phyloP scores from a whole-genome alignment of 2,113 vertebrate genomes.

The Paramisgurnus dabryanus region DNA sequence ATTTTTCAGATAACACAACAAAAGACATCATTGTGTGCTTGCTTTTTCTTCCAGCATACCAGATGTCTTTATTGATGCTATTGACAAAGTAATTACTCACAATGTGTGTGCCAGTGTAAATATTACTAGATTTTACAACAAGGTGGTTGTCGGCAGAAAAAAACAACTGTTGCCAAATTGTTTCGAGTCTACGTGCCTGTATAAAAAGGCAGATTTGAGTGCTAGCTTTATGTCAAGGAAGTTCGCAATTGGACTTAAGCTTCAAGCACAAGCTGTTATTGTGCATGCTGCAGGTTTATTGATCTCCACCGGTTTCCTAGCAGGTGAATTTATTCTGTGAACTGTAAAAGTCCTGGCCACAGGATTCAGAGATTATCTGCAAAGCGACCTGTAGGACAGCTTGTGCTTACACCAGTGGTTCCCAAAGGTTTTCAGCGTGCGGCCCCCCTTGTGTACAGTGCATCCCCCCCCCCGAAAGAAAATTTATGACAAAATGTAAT shows the following conservation, averaged over 20 bases:
- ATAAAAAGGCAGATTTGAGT: constrained; percentile 17
- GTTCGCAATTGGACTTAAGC: constrained; percentile 22
- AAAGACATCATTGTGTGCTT: background rate
- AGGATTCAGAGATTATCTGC: constrained; percentile 22
- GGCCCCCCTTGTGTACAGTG: too few species aligned
- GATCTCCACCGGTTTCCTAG: constrained; percentile 36
- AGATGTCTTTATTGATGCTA: constrained; percentile 13
- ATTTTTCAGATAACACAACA: background rate
- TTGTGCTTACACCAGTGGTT: background rate
- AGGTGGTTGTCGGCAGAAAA: background rate
- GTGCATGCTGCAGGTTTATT: constrained; percentile 37
- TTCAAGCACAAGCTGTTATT: constrained; percentile 12
- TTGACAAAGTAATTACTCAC: constrained; percentile 20
- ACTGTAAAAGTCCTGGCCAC: constrained; percentile 40
- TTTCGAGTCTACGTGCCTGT: constrained; percentile 3
- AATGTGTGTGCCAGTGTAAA: background rate
- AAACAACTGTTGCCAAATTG: background rate
- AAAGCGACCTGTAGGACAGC: constrained; percentile 26
- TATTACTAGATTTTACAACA: background rate
- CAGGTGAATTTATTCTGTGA: constrained; percentile 36
- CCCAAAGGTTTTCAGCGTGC: too few species aligned
- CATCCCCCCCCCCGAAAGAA: too few species aligned
- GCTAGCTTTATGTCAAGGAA: constrained; percentile 19
- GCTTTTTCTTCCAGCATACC: background rate
- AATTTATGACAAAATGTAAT: too few species aligned